Conservation (phyloP, 2,113 vertebrate genomes). For the Pelvicachromis taeniatus region DNA sequence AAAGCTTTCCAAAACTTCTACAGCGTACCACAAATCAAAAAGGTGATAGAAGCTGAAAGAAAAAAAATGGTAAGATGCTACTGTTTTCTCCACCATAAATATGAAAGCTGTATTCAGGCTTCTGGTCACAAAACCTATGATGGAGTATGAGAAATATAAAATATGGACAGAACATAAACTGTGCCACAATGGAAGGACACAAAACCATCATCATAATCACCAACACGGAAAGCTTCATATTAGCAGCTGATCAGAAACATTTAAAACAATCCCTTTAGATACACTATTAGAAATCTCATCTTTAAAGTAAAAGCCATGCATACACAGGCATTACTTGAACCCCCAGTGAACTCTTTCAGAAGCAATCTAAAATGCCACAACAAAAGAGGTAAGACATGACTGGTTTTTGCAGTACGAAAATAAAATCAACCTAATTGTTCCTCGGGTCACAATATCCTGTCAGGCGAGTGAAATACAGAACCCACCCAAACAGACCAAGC, state of each 20-base stretch:
- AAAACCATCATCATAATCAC: neutral
- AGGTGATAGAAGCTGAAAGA: neutral
- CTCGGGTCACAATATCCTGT: neutral
- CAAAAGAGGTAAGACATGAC: neutral
- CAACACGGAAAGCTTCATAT: neutral
- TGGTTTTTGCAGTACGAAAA: neutral
- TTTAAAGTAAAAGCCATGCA: neutral
- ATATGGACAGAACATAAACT: neutral
- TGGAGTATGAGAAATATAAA: neutral
- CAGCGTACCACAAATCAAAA: neutral
- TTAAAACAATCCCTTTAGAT: neutral
- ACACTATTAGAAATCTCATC: neutral
- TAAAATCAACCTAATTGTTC: neutral
- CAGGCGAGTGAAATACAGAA: neutral
- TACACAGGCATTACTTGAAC: neutral
- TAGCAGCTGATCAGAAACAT: neutral
- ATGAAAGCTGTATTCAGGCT: neutral
- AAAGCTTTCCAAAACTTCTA: neutral
- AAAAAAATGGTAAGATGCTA: neutral
- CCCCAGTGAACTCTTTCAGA: neutral
- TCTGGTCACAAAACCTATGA: neutral
- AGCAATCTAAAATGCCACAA: neutral
- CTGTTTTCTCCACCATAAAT: neutral
- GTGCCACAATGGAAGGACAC: neutral
- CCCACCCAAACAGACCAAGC: neutral